These are phyloP conservation scores for Hybos culiciformis DNA, from an alignment of 2,888 invertebrate genomes.

Conservation along the genomic window DNA sequence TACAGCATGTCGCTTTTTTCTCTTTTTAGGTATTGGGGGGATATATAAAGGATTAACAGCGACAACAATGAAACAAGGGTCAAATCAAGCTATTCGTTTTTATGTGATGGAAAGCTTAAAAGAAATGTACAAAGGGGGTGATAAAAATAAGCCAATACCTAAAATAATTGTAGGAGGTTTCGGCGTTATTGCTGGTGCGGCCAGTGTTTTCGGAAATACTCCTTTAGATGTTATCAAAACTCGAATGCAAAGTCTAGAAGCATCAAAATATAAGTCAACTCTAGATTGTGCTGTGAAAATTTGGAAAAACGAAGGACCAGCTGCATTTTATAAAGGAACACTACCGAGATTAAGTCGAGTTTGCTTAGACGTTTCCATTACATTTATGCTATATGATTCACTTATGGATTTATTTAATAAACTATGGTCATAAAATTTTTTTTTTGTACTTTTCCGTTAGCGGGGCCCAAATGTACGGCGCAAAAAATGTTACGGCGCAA, in stretches of 20 bases:
- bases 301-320: conserved; percentile 83
- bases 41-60: conserved; percentile 90
- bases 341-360: conserved; percentile 91
- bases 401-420: conserved; percentile 94
- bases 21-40: conserved; percentile 61
- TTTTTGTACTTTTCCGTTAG: too few species aligned
- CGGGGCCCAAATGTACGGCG: too few species aligned
- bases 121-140: conserved; percentile 80
- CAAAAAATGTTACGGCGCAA: too few species aligned
- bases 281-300: conserved; percentile 84
- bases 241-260: conserved; percentile 97
- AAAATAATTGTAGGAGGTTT: conserved; percentile 79
- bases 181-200: conserved; percentile 88
- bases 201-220: conserved; percentile 96
- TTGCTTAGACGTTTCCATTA: conserved; percentile 95
- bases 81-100: conserved; percentile 96
- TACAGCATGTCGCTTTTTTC: too few species aligned
- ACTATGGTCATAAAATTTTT: too few species aligned
- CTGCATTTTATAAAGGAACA: conserved; percentile 98
- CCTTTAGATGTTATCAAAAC: conserved; percentile 99
- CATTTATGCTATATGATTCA: conserved; percentile 98
- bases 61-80: conserved; percentile 95
- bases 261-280: conserved; percentile 86
- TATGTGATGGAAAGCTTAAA: conserved; percentile 93
- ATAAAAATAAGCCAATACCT: conserved; percentile 69